Percentiles rank a stretch among this genome's conserved stretches.
These are phyloP conservation scores for Rhorus exstirpatorius DNA, from an alignment of 2,888 invertebrate genomes.

Conservation along the genomic window DNA sequence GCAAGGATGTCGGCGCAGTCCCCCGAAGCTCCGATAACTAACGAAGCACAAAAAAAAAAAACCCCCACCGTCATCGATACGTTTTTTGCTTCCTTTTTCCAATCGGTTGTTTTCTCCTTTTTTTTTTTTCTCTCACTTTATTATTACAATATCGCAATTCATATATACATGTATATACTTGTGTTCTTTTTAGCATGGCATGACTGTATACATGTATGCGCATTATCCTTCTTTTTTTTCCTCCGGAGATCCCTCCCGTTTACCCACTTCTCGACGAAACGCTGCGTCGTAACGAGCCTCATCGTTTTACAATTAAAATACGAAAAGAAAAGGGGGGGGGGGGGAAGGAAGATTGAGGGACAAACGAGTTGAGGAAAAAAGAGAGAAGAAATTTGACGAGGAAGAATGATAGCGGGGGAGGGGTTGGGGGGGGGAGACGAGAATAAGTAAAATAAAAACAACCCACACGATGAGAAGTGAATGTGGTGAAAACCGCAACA, in stretches of 20 bases:
- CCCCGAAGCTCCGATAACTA: too few species aligned
- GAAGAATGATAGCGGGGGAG: constrained; percentile 65
- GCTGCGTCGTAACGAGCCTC: constrained; percentile 59
- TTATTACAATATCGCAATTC: constrained; percentile 56
- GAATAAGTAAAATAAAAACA: constrained; percentile 22
- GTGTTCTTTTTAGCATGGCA: constrained; percentile 64
- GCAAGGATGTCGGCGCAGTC: too few species aligned
- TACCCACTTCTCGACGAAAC: constrained; percentile 40
- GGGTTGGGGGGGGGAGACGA: too few species aligned
- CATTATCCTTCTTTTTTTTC: constrained; percentile 53
- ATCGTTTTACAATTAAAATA: constrained; percentile 72
- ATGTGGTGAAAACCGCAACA: constrained; percentile 84
- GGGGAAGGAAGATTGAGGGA: constrained; percentile 25
- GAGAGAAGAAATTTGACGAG: constrained; percentile 77
- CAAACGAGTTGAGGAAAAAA: constrained; percentile 67
- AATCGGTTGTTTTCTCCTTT: constrained; percentile 40
- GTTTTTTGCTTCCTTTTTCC: constrained; percentile 69
- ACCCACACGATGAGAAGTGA: constrained; percentile 80
- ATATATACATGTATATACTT: constrained; percentile 70
- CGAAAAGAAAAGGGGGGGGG: constrained; percentile 46
- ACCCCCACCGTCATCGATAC: constrained; percentile 76
- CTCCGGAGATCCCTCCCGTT: constrained; percentile 2
- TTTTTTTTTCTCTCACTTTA: constrained; percentile 40
- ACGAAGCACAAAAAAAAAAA: constrained; percentile 67
- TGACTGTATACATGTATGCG: constrained; percentile 71